Evolutionary conservation across 2,888 invertebrate species (phyloP).

Genomic region (Agrenia bidenticulata): DNA sequence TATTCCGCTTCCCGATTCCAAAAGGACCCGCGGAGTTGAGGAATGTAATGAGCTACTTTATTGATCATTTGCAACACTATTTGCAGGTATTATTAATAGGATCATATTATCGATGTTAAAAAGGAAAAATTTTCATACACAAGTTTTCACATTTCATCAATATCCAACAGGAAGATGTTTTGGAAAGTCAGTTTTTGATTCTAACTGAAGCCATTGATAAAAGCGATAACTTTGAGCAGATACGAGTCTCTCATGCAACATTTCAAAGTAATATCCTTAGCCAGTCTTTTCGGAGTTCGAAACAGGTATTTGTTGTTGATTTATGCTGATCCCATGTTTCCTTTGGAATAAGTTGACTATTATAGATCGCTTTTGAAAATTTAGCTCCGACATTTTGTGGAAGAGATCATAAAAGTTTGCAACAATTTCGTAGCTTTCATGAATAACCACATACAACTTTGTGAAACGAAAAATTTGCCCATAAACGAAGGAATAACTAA

Average conservation of each 20-base stretch:
- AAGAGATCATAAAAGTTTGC: constrained; percentile 47
- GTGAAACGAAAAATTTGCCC: constrained; percentile 41
- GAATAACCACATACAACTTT: constrained; percentile 38
- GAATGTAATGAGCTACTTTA: constrained; percentile 51
- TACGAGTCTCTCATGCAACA: constrained; percentile 42
- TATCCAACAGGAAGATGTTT: constrained; percentile 44
- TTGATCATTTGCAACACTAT: constrained; percentile 52
- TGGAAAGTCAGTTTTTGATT: constrained; percentile 48
- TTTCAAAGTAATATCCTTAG: constrained; percentile 48
- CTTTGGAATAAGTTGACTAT: background rate
- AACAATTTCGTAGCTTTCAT: constrained; percentile 43
- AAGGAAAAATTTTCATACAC: no score
- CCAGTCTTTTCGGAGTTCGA: constrained; percentile 48
- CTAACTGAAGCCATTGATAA: constrained; percentile 42
- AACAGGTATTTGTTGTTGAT: constrained; percentile 22
- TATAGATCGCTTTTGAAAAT: background rate
- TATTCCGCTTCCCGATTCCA: constrained; percentile 50
- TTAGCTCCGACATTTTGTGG: constrained; percentile 45
- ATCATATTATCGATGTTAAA: background rate
- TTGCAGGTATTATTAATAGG: constrained; percentile 36
- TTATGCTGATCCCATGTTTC: background rate
- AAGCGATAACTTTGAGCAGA: constrained; percentile 52
- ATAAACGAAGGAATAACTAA: constrained; percentile 48
- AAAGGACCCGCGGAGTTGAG: constrained; percentile 49
- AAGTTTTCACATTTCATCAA: background rate